These are phyloP conservation scores for Eubasilissa regina DNA, from an alignment of 1,140 invertebrate species.

Conservation along the genomic window DNA sequence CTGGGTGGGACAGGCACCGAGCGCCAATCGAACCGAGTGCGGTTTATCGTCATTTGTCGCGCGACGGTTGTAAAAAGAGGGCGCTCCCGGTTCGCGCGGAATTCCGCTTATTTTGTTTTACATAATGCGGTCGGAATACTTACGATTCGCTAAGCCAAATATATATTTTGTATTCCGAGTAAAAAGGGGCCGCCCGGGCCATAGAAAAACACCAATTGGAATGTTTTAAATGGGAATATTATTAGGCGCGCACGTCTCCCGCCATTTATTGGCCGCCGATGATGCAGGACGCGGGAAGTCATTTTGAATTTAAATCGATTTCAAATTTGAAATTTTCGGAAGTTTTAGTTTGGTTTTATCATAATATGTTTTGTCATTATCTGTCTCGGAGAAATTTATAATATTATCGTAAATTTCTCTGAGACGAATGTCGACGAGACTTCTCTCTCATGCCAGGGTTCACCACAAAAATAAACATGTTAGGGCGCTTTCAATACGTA, in stretches of 20 bases:
- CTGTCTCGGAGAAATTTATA: too few relatives aligned
- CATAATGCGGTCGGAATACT: slow-evolving; percentile 45
- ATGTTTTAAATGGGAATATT: slow-evolving; percentile 28
- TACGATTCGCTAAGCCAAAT: slow-evolving; percentile 49
- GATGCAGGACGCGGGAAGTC: slow-evolving; percentile 9
- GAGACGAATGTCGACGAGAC: too few relatives aligned
- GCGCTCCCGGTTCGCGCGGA: slow-evolving; percentile 16
- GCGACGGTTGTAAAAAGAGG: slow-evolving; percentile 35
- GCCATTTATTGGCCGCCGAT: neutral
- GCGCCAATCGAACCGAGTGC: slow-evolving; percentile 7
- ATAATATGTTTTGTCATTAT: neutral
- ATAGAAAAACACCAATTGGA: slow-evolving; percentile 10
- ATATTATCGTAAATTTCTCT: too few relatives aligned
- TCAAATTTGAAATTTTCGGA: slow-evolving; percentile 19
- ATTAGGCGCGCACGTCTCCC: neutral
- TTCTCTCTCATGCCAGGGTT: too few relatives aligned
- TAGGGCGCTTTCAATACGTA: too few relatives aligned
- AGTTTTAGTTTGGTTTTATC: neutral
- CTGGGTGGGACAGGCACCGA: too few relatives aligned
- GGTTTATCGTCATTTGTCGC: slow-evolving; percentile 16
- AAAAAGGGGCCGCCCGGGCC: slow-evolving; percentile 12
- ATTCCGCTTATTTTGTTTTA: slow-evolving; percentile 51
- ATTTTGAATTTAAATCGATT: slow-evolving; percentile 19
- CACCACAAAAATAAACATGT: too few relatives aligned
- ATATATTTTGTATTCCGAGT: slow-evolving; percentile 26